Conservation (phyloP, 1,140 invertebrate genomes). For the Drosophila murphyi region DNA sequence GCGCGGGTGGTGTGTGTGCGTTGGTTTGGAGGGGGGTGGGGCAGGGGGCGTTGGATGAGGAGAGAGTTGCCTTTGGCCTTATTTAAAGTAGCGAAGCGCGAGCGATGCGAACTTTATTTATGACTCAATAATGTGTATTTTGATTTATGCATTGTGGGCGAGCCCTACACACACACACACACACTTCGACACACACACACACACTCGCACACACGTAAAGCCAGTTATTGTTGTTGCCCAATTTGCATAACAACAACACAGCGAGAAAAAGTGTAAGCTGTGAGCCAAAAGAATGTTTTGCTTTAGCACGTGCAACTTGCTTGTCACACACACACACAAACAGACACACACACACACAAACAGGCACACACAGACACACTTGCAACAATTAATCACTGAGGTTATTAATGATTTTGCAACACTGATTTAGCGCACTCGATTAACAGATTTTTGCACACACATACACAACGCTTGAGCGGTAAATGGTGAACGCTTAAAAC, state of each 20-base stretch:
- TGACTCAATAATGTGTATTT: constrained; percentile 83
- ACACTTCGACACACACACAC: constrained; percentile 25
- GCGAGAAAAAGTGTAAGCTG: constrained; percentile 33
- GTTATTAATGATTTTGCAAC: constrained; percentile 33
- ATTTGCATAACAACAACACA: constrained; percentile 73
- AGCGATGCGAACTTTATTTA: constrained; percentile 77
- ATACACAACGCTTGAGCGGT: neutral
- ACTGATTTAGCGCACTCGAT: constrained; percentile 39
- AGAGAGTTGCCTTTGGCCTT: constrained; percentile 54
- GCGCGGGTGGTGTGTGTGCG: neutral
- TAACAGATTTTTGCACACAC: constrained; percentile 15
- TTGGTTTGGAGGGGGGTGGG: neutral
- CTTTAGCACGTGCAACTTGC: constrained; percentile 40
- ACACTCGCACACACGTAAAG: constrained; percentile 29
- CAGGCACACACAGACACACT: constrained; percentile 3
- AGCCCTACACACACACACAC: constrained; percentile 31
- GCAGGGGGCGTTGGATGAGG: neutral
- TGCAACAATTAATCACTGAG: constrained; percentile 49
- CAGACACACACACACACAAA: constrained; percentile 4
- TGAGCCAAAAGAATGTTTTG: constrained; percentile 29
- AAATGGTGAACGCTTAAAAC: constrained; percentile 6
- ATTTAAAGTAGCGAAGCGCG: constrained; percentile 74
- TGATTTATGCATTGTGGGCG: constrained; percentile 80
- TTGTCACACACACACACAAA: constrained; percentile 20
- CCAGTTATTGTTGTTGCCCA: constrained; percentile 61